phyloP scores from a whole-genome alignment of 2,113 vertebrate species.

The Semnornis frantzii region DNA sequence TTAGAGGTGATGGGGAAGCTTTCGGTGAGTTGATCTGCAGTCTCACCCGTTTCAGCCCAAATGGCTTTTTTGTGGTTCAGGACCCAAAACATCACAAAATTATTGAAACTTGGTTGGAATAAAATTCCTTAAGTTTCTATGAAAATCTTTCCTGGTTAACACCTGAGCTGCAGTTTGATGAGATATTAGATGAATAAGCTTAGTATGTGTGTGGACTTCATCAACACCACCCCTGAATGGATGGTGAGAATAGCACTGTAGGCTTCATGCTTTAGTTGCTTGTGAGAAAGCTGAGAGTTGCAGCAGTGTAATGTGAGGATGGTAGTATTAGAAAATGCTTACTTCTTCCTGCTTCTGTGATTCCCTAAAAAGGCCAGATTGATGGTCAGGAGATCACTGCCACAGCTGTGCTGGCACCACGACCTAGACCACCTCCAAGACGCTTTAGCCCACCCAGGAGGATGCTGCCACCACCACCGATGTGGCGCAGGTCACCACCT shows the following conservation, averaged over 20 bases:
- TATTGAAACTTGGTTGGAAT: not conserved
- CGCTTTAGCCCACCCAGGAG: conserved; percentile 89
- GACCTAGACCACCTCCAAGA: conserved; percentile 84
- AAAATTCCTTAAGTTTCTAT: not conserved
- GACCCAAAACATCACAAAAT: not conserved
- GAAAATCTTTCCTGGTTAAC: not conserved
- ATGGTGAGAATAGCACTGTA: not conserved
- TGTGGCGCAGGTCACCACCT: conserved; percentile 94
- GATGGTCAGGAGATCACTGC: conserved; percentile 98
- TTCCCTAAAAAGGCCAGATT: conserved; percentile 86
- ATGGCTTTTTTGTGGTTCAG: not conserved
- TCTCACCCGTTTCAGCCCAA: not conserved
- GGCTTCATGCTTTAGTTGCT: not conserved
- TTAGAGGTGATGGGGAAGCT: not conserved
- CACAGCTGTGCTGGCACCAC: conserved; percentile 88
- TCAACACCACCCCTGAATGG: not conserved
- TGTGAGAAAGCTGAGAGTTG: not conserved
- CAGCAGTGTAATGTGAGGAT: not conserved
- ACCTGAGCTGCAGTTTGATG: not conserved
- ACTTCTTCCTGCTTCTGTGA: not conserved
- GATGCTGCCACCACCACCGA: conserved; percentile 91
- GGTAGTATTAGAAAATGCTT: not conserved
- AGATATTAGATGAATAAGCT: not conserved
- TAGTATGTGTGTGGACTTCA: not conserved
- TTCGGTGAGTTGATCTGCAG: not conserved